Evolutionary conservation across 2,797 vertebrate genomes (phyloP).

Genomic region (Sitta carolinensis): DNA sequence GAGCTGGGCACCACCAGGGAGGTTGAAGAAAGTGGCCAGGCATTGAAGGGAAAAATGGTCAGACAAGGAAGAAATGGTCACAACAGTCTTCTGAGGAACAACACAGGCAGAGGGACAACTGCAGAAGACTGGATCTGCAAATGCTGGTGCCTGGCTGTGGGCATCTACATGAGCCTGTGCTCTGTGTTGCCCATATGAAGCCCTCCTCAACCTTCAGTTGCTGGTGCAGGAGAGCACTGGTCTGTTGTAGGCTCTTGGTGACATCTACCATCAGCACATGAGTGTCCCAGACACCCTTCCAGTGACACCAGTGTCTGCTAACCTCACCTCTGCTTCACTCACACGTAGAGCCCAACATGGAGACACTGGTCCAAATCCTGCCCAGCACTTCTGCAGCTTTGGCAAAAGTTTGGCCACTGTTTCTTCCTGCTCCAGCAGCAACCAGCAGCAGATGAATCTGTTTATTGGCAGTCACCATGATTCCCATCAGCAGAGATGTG

Average conservation of each 20-base stretch:
- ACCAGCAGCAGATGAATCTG: neutral
- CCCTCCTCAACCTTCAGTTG: rapidly evolving
- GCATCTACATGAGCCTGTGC: neutral
- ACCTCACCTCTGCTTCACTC: neutral
- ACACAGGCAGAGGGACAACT: rapidly evolving
- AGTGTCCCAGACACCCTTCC: neutral
- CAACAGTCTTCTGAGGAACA: neutral
- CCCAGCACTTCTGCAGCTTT: rapidly evolving
- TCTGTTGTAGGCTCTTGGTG: neutral
- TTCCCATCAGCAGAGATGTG: neutral
- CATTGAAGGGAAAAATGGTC: neutral
- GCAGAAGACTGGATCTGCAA: neutral
- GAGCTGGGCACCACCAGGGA: neutral
- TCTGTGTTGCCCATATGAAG: neutral
- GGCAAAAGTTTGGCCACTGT: neutral
- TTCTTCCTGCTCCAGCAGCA: neutral
- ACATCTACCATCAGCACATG: neutral
- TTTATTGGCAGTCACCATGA: neutral
- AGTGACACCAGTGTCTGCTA: neutral
- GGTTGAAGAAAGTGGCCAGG: neutral
- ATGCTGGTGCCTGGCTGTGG: neutral
- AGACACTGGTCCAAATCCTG: neutral
- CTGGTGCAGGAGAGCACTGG: neutral
- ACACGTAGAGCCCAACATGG: rapidly evolving
- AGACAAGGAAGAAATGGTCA: neutral